Evolutionary conservation across 2,797 vertebrate genomes (phyloP).

Genomic region (Pseudochirops corinnae): DNA sequence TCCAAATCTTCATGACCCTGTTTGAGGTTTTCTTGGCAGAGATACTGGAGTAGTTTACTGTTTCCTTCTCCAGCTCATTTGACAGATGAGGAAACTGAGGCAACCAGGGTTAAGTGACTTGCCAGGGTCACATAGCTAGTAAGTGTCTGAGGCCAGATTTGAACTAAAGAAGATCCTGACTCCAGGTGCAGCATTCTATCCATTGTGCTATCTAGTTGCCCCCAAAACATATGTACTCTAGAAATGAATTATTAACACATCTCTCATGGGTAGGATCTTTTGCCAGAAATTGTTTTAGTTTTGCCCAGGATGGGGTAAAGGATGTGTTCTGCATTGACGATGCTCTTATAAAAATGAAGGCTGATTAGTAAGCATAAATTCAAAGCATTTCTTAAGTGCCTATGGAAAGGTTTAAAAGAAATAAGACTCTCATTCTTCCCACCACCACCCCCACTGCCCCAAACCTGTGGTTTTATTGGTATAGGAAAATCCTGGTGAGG

Average conservation of each 20-base stretch:
- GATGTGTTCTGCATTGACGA: background rate
- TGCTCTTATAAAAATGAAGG: background rate
- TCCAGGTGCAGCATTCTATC: background rate
- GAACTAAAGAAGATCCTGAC: background rate
- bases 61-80: background rate
- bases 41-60: background rate
- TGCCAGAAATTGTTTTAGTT: background rate
- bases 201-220: background rate
- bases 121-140: background rate
- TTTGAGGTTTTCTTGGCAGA: background rate
- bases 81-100: background rate
- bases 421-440: background rate
- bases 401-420: background rate
- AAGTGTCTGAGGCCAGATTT: background rate
- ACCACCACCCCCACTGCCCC: too few species aligned
- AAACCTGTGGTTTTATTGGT: background rate
- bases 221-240: background rate
- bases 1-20: background rate
- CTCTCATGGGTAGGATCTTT: background rate
- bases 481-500: background rate
- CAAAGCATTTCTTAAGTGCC: background rate
- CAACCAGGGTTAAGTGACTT: background rate
- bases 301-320: background rate
- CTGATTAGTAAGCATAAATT: background rate
- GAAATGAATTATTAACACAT: background rate